Evolutionary conservation across 1,140 invertebrate species (phyloP), one percentile per base, ranked within the genome.

Genomic region (Drosophila aff.): DNA sequence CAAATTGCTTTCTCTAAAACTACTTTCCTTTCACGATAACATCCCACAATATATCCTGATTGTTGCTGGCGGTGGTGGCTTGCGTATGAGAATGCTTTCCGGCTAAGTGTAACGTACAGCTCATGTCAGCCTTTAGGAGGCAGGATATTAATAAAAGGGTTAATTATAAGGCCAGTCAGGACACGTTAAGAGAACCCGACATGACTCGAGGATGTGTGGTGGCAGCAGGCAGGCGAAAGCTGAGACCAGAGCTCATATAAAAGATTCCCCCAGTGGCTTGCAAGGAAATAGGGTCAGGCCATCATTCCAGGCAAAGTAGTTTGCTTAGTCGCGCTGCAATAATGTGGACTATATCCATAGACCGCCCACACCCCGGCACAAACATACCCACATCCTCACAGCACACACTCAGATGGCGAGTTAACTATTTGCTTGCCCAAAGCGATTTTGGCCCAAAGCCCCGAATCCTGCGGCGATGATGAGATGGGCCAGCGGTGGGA

Each of bases 71-170:
- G 10, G 41, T 21, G 15, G 1, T 10, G 15, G 4, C 52, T 57
- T 26, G 41, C 21, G 13, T 8, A 43, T 43, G 31, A 36, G 40
- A 46, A 50, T 28, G 38, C 26, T 58, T 68, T n/a, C n/a, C 31
- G 16, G 46, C 38, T 4, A 59, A 15, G 62, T 59, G 21, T 58
- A 38, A 44, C 41, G n/a, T 53, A 38, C 40, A 33, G 36, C 36
- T 52, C 38, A 31, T 31, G 40, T 52, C 26, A 46, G 62, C 28
- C 31, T 26, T 52, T 28, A 43, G 33, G 16, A 50, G 36, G 46
- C 43, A 61, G 50, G 36, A 71, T 82, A 76, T 86, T 86, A 81
- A 76, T 79, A 79, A 79, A 82, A 66, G 82, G 82, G 82, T 85
- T 86, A 86, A 86, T 86, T 86, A 86, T 41, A 79, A 72, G 76